A percentile compares a stretch with the other conserved stretches of the same genome.
Evolutionary conservation across 2,888 invertebrate species (phyloP).

Genomic region (Synergus itoensis): DNA sequence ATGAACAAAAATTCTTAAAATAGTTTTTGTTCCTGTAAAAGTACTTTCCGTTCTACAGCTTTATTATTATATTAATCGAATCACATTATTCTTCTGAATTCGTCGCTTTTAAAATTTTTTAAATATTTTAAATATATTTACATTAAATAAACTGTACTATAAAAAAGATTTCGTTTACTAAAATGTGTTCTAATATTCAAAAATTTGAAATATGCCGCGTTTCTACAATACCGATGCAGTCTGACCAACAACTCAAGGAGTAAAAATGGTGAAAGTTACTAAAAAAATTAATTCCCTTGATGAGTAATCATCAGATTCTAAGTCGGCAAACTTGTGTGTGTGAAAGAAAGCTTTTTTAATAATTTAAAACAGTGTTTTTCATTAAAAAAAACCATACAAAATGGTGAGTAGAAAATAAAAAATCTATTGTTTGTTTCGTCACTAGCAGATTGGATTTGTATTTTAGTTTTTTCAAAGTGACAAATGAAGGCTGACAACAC

Average conservation of each 20-base stretch:
- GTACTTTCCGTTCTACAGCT: not conserved
- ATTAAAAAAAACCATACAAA: constrained; percentile 14
- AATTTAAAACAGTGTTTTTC: not conserved
- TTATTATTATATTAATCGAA: not conserved
- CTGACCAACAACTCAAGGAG: not conserved
- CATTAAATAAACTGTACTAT: not conserved
- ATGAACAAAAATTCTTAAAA: not conserved
- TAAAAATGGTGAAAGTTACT: not conserved
- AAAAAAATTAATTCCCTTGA: not conserved
- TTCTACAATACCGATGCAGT: not conserved
- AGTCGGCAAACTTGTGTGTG: constrained; percentile 4
- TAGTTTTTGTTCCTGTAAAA: not conserved
- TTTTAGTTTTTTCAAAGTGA: constrained; percentile 6
- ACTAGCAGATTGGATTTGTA: not conserved
- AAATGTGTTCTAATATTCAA: too few relatives aligned
- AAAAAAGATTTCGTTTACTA: not conserved
- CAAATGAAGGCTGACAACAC: constrained; percentile 36
- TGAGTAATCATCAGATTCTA: not conserved
- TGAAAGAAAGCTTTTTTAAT: constrained; percentile 8
- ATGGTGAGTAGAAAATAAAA: constrained; percentile 25
- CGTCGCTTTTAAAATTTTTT: not conserved
- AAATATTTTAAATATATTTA: not conserved
- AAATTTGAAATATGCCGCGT: not conserved
- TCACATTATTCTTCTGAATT: not conserved
- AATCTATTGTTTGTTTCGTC: not conserved